Base-by-base conservation (phyloP, 2,888 invertebrate genomes). In the Rhopalosiphum nymphaeae region DNA sequence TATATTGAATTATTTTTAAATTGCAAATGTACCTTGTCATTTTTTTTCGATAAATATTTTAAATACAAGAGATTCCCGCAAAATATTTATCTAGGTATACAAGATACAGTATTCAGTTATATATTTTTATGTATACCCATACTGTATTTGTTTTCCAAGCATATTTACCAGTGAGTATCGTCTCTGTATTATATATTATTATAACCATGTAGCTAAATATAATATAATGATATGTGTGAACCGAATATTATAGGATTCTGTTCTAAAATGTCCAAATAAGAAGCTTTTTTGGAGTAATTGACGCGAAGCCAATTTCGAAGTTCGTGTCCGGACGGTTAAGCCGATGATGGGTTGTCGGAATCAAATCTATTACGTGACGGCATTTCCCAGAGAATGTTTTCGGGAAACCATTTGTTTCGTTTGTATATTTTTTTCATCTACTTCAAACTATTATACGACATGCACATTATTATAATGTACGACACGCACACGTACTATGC, bases 341-440 rank as follows among this genome's bases (percentile, higher is more conserved):
- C 87, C 44, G 57, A n/a, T n/a, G 89, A 49, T 78, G 36, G 16
- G 7, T 53, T 42, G 53, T 29, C 84, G 42, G 49, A 67, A 86
- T 85, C 57, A 61, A 90, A 93, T 93, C 86, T 90, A 93, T 36
- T 90, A 90, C 90, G 93, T 93, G 93, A 85, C 84, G 85, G 93
- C 11, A 90, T 93, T 89, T 84, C 44, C 44, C 53, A 46, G 16
- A 61, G 26, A 49, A 46, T 49, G 49, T 36, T 85, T 46, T 78
- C 67, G 26, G 26, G 57, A 46, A 92, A 86, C 46, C 46, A 25
- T 87, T 61, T 57, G 57, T 91, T 67, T 53, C 42, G n/a, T 57
- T 10, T 44, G 2, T 67, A 46, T 46, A 16, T n/a, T n/a, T 90
- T 61, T 29, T 46, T 44, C n/a, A 42, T 25, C 25, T n/a, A 26